Percentiles rank a stretch among this genome's conserved stretches.
Evolutionary conservation across 2,797 vertebrate genomes (phyloP).

Genomic region (Alosa sapidissima): DNA sequence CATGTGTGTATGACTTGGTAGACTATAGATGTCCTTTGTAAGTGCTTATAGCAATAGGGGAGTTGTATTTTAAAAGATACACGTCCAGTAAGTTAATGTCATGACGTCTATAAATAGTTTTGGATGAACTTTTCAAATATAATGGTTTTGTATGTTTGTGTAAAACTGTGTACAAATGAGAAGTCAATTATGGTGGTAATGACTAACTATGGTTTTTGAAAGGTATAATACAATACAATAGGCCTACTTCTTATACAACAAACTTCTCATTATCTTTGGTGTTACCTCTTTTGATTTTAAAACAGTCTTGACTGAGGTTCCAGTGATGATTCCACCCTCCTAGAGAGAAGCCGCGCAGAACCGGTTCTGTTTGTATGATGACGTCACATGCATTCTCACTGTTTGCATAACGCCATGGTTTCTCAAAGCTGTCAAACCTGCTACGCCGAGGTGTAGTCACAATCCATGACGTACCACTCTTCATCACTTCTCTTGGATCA

Average conservation of each 20-base stretch:
- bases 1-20: background rate
- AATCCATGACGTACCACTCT: background rate
- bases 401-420: constrained; percentile 1
- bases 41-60: background rate
- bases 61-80: background rate
- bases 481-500: background rate
- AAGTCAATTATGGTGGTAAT: background rate
- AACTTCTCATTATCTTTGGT: background rate
- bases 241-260: background rate
- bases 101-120: background rate
- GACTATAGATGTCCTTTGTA: background rate
- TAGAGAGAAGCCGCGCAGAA: background rate
- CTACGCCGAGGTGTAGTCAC: constrained; percentile 1
- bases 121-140: background rate
- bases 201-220: background rate
- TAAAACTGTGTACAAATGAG: background rate
- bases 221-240: background rate
- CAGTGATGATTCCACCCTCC: background rate
- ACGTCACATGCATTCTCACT: background rate
- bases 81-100: background rate
- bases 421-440: background rate
- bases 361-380: constrained; percentile 8
- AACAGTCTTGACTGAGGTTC: background rate
- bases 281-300: background rate
- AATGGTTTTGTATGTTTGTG: background rate